Evolutionary conservation across 2,888 invertebrate species (phyloP).

Genomic region (Calameuta pallipes): DNA sequence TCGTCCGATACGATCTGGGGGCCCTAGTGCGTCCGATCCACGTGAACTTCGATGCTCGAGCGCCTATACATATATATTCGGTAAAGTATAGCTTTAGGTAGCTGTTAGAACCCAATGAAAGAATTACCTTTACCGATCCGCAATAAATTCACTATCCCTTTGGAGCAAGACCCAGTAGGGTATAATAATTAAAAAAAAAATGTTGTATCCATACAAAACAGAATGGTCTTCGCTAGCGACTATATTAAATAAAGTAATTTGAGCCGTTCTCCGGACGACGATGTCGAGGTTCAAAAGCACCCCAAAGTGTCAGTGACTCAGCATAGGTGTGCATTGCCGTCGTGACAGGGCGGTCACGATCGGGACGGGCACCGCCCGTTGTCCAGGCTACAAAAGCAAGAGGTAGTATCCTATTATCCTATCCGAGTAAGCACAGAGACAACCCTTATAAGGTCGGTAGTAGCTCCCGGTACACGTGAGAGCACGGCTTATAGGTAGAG

Average conservation of each 20-base stretch:
- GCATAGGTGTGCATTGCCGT: conserved; percentile 5
- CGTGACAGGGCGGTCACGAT: conserved; percentile 50
- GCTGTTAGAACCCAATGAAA: not conserved
- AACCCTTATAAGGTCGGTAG: conserved; percentile 51
- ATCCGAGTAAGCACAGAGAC: conserved; percentile 47
- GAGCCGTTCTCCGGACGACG: not conserved
- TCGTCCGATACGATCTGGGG: conserved; percentile 56
- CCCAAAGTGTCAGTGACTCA: not conserved
- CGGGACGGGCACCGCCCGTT: conserved; percentile 50
- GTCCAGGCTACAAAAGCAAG: conserved; percentile 46
- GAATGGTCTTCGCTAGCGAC: not conserved
- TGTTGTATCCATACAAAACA: not conserved
- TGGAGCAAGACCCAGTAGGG: not conserved
- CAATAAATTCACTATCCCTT: not conserved
- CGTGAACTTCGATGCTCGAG: conserved; percentile 44
- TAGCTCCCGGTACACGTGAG: conserved; percentile 41
- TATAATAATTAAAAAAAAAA: not conserved
- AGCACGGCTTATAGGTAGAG: conserved; percentile 16
- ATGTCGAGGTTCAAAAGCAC: not conserved
- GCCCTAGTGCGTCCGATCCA: conserved; percentile 40
- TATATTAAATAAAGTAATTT: not conserved
- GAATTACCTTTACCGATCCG: not conserved
- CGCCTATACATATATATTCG: conserved; percentile 34
- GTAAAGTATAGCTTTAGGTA: conserved; percentile 2
- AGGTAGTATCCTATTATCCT: conserved; percentile 56